A percentile compares a stretch with the other conserved stretches of the same genome.
Conservation (phyloP, 92 coral and sea anemone species). For the Heliopora coerulea region DNA sequence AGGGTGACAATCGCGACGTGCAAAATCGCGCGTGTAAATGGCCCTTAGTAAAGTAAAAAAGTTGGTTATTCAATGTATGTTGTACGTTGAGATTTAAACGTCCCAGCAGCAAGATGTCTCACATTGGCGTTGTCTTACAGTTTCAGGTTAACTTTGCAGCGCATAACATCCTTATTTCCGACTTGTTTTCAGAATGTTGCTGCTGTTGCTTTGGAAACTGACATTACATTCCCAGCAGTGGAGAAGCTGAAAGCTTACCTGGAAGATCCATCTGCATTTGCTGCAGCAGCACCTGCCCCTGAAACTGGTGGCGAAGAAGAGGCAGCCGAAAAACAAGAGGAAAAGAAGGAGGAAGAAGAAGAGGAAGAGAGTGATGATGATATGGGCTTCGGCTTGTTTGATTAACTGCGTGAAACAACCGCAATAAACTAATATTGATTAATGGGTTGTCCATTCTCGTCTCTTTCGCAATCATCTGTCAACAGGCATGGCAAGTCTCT, state of each 20-base stretch:
- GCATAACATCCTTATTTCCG: not conserved
- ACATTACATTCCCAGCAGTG: conserved; percentile 94
- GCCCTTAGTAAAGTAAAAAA: too few relatives aligned
- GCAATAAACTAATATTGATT: not conserved
- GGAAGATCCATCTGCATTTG: conserved; percentile 90
- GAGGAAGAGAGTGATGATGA: conserved; percentile 98
- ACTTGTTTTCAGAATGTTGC: conserved; percentile 72
- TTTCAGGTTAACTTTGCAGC: not conserved
- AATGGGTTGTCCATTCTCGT: too few relatives aligned
- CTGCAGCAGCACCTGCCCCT: conserved; percentile 55
- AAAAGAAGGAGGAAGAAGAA: conserved; percentile 79
- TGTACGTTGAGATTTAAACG: too few relatives aligned
- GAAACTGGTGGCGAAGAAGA: conserved; percentile 59
- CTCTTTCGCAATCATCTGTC: too few relatives aligned
- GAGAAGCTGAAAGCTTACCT: conserved; percentile 87
- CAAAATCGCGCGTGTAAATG: too few relatives aligned
- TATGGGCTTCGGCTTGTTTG: conserved; percentile 99
- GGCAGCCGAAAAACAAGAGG: conserved; percentile 43
- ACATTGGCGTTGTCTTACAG: too few relatives aligned
- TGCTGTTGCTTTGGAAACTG: conserved; percentile 91
- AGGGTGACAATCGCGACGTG: too few relatives aligned
- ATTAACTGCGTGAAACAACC: conserved; percentile 12
- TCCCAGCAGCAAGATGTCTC: too few relatives aligned
- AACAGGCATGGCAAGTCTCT: too few relatives aligned
- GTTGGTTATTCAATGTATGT: too few relatives aligned